These are phyloP conservation scores for Nasua narica DNA, from an alignment of 2,797 vertebrate species.

Conservation along the genomic window DNA sequence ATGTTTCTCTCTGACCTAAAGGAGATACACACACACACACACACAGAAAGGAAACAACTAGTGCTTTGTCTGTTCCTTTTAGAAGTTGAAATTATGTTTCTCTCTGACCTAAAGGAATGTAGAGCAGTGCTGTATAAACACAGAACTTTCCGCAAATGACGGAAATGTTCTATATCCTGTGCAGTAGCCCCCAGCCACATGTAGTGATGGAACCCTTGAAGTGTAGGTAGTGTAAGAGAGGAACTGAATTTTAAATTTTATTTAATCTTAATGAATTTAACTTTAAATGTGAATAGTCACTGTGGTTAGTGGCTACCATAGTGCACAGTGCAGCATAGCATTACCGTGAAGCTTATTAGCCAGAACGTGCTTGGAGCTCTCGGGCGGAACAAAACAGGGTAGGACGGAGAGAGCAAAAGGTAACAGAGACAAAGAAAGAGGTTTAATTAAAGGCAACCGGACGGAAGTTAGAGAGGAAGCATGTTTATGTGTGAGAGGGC, in stretches of 20 bases:
- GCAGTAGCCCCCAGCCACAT: not conserved
- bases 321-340: not conserved
- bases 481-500: not conserved
- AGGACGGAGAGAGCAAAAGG: not conserved
- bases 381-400: not conserved
- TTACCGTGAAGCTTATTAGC: not conserved
- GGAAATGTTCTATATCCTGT: not conserved
- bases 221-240: not conserved
- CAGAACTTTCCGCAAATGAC: not conserved
- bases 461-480: not conserved
- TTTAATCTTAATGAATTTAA: conserved; percentile 8
- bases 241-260: conserved; percentile 13
- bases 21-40: not conserved
- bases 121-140: not conserved
- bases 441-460: not conserved
- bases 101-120: not conserved
- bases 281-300: not conserved
- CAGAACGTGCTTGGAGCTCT: not conserved
- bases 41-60: not conserved
- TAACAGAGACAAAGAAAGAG: not conserved
- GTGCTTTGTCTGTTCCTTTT: not conserved
- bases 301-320: not conserved
- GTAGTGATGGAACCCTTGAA: not conserved
- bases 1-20: not conserved
- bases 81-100: not conserved